Conservation (phyloP, 2,888 invertebrate species). For the Rutpela maculata region DNA sequence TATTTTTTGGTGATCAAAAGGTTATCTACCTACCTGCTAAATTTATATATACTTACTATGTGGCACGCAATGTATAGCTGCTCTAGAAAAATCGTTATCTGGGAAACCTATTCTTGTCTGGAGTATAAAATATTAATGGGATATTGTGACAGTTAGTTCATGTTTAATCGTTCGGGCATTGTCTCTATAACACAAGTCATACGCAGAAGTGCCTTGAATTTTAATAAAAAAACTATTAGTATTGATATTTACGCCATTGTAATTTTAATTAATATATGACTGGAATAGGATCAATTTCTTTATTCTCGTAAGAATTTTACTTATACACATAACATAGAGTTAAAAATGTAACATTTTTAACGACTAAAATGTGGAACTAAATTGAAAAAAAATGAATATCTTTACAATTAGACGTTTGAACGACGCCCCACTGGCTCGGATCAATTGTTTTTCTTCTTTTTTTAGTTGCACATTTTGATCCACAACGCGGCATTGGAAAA, state of each 20-base stretch:
- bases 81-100: background rate
- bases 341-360: no score
- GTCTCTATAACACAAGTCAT: background rate
- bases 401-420: no score
- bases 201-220: background rate
- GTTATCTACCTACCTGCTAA: slow-evolving; percentile 19
- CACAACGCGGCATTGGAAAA: no score
- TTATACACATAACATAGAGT: no score
- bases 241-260: background rate
- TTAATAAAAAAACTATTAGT: background rate
- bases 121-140: background rate
- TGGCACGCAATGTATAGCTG: background rate
- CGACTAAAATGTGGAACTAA: no score
- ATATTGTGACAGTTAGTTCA: background rate
- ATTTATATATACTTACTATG: slow-evolving; percentile 7
- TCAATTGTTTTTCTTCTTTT: no score
- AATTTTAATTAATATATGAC: background rate
- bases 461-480: no score
- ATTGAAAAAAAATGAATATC: no score
- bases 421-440: no score
- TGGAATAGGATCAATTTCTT: background rate
- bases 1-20: slow-evolving; percentile 24
- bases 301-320: no score
- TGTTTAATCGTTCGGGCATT: background rate
- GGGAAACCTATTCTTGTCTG: background rate